Base-by-base conservation (phyloP, 1,140 invertebrate species). In the Wiebesia pumilae region DNA sequence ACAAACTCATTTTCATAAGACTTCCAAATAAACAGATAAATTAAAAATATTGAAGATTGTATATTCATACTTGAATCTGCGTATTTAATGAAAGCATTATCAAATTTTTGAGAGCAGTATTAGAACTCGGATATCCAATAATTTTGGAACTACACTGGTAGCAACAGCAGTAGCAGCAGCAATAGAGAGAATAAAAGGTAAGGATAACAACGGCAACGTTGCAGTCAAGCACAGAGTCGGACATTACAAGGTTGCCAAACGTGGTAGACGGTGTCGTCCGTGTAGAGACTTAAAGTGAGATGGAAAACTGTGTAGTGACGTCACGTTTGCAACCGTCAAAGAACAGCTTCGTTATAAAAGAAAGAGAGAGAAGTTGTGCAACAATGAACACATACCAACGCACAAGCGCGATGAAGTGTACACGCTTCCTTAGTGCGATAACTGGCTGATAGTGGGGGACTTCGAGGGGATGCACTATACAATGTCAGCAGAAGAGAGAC, bases 131-230 rank as follows among this genome's bases (percentile, higher is more conserved):
- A n/a, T n/a, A n/a, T n/a, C n/a, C n/a, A n/a, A n/a, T n/a, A n/a
- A n/a, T n/a, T n/a, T n/a, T n/a, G n/a, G n/a, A n/a, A n/a, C n/a
- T n/a, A 47, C 6, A 47, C 6, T 47, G 43, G 14, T 47, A 47
- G 14, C 14, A 14, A 14, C 14, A 47, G 14, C 43, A 14, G 43
- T 14, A 47, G 6, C 43, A 47, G 6, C 43, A 47, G 6, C 14
- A 19, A 58, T 3, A 58, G 21, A 58, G 19, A 58, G 19, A 21
- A 58, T 14, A 14, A 58, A 58, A 58, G n/a, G n/a, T n/a, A 6
- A 65, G n/a, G n/a, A n/a, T n/a, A n/a, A n/a, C n/a, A n/a, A n/a
- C n/a, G 62, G 62, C 62, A 65, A 65, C 62, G 62, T 65, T 27
- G 62, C 62, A 27, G 4, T 65, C 62, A 65, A 30, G 62, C n/a